These are phyloP conservation scores for Leptinotarsa lineolata DNA, from an alignment of 1,140 invertebrate genomes.

Conservation along the genomic window DNA sequence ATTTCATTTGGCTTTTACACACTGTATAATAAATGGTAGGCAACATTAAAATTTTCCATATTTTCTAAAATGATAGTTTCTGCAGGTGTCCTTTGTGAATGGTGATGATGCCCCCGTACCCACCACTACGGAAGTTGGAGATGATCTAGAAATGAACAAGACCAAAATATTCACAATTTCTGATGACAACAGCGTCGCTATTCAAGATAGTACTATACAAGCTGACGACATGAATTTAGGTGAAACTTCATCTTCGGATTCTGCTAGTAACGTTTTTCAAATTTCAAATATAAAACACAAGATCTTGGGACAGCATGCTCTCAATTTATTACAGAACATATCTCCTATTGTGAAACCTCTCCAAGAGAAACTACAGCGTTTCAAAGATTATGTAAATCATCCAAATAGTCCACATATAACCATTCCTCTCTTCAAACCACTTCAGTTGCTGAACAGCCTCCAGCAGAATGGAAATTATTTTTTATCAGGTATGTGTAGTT, in stretches of 20 bases:
- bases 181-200: too few species aligned
- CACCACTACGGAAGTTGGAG: too few species aligned
- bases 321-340: neutral
- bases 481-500: neutral
- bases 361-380: conserved; percentile 1
- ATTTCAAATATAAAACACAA: neutral
- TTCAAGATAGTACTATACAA: too few species aligned
- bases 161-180: too few species aligned
- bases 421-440: neutral
- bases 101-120: too few species aligned
- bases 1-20: too few species aligned
- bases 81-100: too few species aligned
- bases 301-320: neutral
- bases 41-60: too few species aligned
- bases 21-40: too few species aligned
- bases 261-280: neutral
- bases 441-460: neutral
- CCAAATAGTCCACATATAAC: neutral
- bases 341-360: neutral
- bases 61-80: too few species aligned
- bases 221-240: too few species aligned
- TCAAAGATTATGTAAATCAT: conserved; percentile 4
- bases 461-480: conserved; percentile 10
- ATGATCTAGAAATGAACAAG: too few species aligned
- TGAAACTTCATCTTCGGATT: neutral